Base-by-base conservation (phyloP, 2,888 invertebrate species). In the Physocephala rufipes region DNA sequence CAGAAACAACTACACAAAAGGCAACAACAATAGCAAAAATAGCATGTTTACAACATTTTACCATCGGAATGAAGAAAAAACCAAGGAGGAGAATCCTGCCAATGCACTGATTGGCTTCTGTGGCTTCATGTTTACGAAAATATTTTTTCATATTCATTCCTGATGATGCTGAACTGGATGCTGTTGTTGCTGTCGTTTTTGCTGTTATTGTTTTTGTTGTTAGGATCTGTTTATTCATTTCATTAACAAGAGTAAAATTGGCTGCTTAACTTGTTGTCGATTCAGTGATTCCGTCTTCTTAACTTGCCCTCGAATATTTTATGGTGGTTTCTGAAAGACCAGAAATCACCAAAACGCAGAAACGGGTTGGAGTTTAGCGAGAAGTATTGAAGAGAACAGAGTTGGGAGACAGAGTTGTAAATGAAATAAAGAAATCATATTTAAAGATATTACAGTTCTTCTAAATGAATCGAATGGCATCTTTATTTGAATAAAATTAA, bases 211-310 rank as follows among this genome's bases (percentile, higher is more conserved):
- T 21, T 58, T 7, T 1, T 15, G 45, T 45, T 61, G 61, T 9
- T 64, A n/a, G 43, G 24, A 13, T 64, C 49, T 47, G 36, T 62
- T 64, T 58, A 58, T 51, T 58, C 65, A 65, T 70, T 58, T 58
- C 30, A 30, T 65, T 67, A 66, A 71, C 59, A 66, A 66, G 53
- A 47, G 53, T n/a, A n/a, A n/a, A n/a, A n/a, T n/a, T 62, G 67
- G 62, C 67, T 62, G 67, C 62, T 71, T 67, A 47, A 61, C 24
- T 24, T 36, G 28, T 19, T 62, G 67, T 55, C 71, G 67, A 55
- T n/a, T n/a, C n/a, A n/a, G n/a, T n/a, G n/a, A n/a, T n/a, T n/a
- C n/a, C n/a, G n/a, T n/a, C n/a, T n/a, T 28, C 61, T 68, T 61
- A 30, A 47, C 61, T 59, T 61, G 68, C 61, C 61, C 36, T 21